Conservation (phyloP, 2,888 invertebrate species). For the Ormyrus pomaceus region DNA sequence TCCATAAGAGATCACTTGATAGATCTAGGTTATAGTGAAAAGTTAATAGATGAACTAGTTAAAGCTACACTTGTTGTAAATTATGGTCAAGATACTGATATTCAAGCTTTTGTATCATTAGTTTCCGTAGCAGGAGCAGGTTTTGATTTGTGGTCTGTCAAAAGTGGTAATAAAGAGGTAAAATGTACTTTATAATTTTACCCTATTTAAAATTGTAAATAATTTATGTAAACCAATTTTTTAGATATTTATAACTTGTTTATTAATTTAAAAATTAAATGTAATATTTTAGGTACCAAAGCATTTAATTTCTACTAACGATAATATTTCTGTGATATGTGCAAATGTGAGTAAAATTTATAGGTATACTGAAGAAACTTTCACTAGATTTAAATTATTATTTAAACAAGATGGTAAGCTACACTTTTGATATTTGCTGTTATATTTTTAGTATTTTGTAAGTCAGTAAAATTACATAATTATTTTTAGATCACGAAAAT, state of each 20-base stretch:
- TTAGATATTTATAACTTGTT: neutral
- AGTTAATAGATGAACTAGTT: constrained; percentile 78
- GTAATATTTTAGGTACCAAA: constrained; percentile 65
- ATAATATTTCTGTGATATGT: constrained; percentile 62
- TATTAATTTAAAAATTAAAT: constrained; percentile 3
- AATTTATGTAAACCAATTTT: too few species aligned
- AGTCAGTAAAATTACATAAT: constrained; percentile 4
- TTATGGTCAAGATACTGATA: constrained; percentile 79
- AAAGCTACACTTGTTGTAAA: constrained; percentile 78
- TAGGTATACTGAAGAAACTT: constrained; percentile 54
- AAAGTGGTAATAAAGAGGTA: constrained; percentile 79
- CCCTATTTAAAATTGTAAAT: too few species aligned
- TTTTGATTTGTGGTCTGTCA: constrained; percentile 78
- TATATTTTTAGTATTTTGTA: neutral
- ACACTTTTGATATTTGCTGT: neutral
- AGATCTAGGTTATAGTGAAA: constrained; percentile 74
- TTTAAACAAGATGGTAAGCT: constrained; percentile 63
- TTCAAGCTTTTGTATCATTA: constrained; percentile 77
- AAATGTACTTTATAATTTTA: neutral
- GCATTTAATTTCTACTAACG: constrained; percentile 66
- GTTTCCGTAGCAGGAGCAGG: constrained; percentile 78
- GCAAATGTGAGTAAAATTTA: constrained; percentile 66
- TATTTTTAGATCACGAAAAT: constrained; percentile 61
- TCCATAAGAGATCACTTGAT: constrained; percentile 73
- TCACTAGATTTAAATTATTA: constrained; percentile 65